phyloP scores from a whole-genome alignment of 35 echinoderm and acorn worm genomes.

The Lytechinus variegatus region DNA sequence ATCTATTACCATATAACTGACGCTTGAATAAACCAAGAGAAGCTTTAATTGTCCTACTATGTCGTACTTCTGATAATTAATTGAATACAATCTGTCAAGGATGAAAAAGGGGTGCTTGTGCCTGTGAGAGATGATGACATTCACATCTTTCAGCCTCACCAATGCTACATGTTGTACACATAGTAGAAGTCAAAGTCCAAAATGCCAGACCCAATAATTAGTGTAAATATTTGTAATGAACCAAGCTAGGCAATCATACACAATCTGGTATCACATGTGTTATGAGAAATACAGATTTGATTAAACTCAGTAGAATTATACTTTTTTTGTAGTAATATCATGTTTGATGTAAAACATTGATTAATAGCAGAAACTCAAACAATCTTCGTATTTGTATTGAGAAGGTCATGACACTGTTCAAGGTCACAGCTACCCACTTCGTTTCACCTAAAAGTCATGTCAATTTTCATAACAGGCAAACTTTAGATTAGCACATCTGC shows the following conservation, averaged over 20 bases:
- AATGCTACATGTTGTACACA: neutral
- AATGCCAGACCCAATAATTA: neutral
- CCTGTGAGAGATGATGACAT: neutral
- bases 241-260: neutral
- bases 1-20: neutral
- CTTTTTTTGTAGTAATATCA: neutral
- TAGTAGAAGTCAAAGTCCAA: neutral
- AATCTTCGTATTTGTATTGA: neutral
- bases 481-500: neutral
- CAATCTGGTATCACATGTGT: no score
- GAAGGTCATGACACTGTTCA: neutral
- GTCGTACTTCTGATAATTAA: neutral
- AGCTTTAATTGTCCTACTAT: neutral
- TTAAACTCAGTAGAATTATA: no score
- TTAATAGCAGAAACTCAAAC: neutral
- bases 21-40: neutral
- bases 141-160: neutral
- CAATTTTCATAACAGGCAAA: neutral
- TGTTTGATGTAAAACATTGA: neutral
- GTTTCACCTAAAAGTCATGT: neutral
- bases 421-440: neutral
- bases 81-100: neutral
- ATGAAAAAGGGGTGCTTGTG: neutral
- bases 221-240: neutral
- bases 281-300: no score